Evolutionary conservation across 1,140 invertebrate species (phyloP).

Genomic region (Leucophenga varia): DNA sequence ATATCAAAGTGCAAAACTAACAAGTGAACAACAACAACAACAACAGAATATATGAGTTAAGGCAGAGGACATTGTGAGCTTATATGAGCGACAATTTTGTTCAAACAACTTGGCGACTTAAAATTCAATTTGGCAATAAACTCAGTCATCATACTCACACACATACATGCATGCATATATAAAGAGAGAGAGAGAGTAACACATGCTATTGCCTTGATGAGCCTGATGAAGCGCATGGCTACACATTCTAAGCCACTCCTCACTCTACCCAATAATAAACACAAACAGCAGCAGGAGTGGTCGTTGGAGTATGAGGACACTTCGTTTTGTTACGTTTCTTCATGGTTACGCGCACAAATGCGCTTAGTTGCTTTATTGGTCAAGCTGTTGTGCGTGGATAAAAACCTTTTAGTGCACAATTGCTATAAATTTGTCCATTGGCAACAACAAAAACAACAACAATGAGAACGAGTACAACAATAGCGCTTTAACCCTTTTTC

Average conservation of each 20-base stretch:
- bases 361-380: slow-evolving; percentile 54
- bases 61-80: too few species aligned
- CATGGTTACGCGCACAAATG: slow-evolving; percentile 32
- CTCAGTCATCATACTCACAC: too few species aligned
- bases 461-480: too few species aligned
- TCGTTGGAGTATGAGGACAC: slow-evolving; percentile 20
- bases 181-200: too few species aligned
- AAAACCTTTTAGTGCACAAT: slow-evolving; percentile 54
- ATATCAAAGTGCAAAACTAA: neutral
- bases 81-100: too few species aligned
- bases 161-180: too few species aligned
- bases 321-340: too few species aligned
- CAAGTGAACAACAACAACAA: slow-evolving; percentile 29
- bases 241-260: slow-evolving; percentile 7
- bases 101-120: slow-evolving; percentile 29
- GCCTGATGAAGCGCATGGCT: slow-evolving; percentile 8
- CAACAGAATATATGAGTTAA: neutral
- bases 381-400: slow-evolving; percentile 53
- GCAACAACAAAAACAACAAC: too few species aligned
- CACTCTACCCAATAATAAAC: too few species aligned
- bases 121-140: slow-evolving; percentile 54
- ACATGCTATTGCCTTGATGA: too few species aligned
- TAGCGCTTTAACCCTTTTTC: too few species aligned
- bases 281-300: neutral
- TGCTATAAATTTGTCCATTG: slow-evolving; percentile 52